Conservation (phyloP, 2,113 vertebrate species). For the Rhea americana region DNA sequence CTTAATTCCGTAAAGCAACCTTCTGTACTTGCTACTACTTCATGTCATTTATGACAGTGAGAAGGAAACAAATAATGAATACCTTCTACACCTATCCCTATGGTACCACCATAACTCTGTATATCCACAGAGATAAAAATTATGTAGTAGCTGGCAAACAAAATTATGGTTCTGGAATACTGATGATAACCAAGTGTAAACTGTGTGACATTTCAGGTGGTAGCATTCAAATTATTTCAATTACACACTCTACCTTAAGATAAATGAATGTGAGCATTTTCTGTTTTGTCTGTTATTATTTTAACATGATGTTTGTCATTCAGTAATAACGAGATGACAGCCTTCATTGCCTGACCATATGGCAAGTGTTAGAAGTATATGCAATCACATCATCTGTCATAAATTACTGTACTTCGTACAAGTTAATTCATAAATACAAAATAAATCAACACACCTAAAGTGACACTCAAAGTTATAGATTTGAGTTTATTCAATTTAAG, state of each 20-base stretch:
- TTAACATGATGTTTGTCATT: conserved; percentile 83
- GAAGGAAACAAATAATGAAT: conserved; percentile 79
- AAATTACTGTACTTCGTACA: conserved; percentile 77
- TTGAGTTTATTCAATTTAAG: conserved; percentile 43
- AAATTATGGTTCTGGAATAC: conserved; percentile 81
- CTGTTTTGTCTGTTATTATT: conserved; percentile 74
- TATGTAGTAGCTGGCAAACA: conserved; percentile 82
- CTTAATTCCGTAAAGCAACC: conserved; percentile 1
- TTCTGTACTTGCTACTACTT: conserved; percentile 10
- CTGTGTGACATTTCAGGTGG: conserved; percentile 67
- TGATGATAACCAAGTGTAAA: conserved; percentile 80
- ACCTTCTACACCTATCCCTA: conserved; percentile 78
- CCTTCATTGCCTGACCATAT: conserved; percentile 82
- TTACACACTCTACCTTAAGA: conserved; percentile 74
- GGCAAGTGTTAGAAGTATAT: conserved; percentile 75
- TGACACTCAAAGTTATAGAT: conserved; percentile 53
- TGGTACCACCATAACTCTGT: conserved; percentile 76
- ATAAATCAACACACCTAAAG: conserved; percentile 54
- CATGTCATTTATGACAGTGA: conserved; percentile 54
- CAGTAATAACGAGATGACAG: conserved; percentile 83
- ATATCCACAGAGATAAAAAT: conserved; percentile 76
- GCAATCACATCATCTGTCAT: conserved; percentile 78
- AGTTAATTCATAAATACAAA: conserved; percentile 74
- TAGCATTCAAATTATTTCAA: conserved; percentile 71
- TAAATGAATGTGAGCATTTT: conserved; percentile 76